Conservation (phyloP, 2,113 vertebrate species). For the Mastomys natalensis region DNA sequence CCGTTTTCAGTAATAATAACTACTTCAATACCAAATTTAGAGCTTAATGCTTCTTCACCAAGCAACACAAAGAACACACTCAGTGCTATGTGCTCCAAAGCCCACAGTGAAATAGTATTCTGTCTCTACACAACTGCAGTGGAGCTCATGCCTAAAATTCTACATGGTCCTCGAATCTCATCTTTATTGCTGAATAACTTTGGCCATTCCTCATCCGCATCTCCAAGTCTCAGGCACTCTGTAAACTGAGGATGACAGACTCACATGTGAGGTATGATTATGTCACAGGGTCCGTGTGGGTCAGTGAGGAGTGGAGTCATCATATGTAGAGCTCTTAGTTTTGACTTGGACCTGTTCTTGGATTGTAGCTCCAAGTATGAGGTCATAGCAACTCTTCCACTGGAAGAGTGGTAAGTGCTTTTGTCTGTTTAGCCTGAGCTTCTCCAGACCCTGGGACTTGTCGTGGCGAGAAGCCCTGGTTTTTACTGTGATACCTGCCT, state of each 20-base stretch:
- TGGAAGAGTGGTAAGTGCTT: background rate
- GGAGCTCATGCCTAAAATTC: background rate
- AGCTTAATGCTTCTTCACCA: background rate
- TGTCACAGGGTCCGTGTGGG: accelerated
- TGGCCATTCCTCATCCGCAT: background rate
- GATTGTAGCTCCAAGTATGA: background rate
- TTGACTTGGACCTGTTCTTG: background rate
- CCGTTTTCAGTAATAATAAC: constrained; percentile 30
- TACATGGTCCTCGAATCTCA: background rate
- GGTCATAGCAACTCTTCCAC: background rate
- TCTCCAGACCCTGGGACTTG: background rate
- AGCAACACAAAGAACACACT: background rate
- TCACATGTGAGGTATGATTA: background rate
- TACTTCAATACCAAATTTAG: constrained; percentile 15
- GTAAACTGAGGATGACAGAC: background rate
- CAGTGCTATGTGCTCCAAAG: background rate
- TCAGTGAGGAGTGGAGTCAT: background rate
- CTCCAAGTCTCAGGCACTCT: background rate
- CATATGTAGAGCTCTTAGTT: background rate
- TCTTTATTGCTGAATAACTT: background rate
- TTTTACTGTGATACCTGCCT: background rate
- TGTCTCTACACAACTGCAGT: background rate
- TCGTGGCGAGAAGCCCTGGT: background rate
- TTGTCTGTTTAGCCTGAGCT: background rate
- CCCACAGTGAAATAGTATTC: background rate